Evolutionary conservation across 2,797 vertebrate genomes (phyloP).

Genomic region (Nyctalus aviator): DNA sequence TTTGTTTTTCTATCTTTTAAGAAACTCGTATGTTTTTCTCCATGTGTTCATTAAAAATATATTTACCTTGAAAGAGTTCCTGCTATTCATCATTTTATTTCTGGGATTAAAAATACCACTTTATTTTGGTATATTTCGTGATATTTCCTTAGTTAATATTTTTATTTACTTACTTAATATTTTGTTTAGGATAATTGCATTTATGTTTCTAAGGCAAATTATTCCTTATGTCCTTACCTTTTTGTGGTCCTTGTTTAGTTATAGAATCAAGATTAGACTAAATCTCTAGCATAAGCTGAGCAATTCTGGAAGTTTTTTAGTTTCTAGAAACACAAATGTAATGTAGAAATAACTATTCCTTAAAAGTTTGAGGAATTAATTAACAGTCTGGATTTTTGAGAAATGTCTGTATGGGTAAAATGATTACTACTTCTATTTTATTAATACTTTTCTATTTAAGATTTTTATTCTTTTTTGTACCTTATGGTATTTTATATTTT

Average conservation of each 20-base stretch:
- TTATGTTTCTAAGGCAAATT: background rate
- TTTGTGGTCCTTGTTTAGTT: background rate
- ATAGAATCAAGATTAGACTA: background rate
- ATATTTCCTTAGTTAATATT: background rate
- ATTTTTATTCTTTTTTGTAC: background rate
- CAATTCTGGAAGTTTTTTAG: background rate
- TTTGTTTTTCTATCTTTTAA: background rate
- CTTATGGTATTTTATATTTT: background rate
- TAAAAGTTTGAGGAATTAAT: background rate
- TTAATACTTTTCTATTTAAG: background rate
- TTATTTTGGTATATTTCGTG: background rate
- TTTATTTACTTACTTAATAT: background rate
- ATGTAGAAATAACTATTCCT: background rate
- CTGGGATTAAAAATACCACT: background rate
- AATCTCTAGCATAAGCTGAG: background rate
- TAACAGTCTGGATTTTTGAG: background rate
- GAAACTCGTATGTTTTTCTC: background rate
- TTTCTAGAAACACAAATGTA: background rate
- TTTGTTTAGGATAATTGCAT: background rate
- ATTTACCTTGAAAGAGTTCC: background rate
- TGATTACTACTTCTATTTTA: background rate
- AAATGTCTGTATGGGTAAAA: background rate
- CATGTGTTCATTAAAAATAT: background rate
- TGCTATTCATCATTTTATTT: background rate
- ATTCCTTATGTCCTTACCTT: background rate